Evolutionary conservation across 1,140 invertebrate species (phyloP), one percentile per base, ranked within the genome.

Genomic region (Drosophila parabipectinata): DNA sequence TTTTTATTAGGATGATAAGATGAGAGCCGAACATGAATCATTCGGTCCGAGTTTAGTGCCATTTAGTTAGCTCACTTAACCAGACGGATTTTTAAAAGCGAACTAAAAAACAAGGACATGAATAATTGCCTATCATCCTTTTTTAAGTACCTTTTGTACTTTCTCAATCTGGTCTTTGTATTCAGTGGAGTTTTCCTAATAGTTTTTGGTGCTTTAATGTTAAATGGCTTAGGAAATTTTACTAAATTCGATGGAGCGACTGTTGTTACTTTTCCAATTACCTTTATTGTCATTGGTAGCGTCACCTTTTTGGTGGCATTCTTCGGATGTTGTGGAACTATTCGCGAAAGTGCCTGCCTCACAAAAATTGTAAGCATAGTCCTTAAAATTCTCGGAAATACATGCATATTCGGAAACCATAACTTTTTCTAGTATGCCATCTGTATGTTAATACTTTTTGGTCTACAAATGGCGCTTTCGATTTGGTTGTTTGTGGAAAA

Each of bases 321-420:
- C 93, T 95, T 97, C 79, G 96, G 96, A 75, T 97, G 96, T 92
- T 97, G 96, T 79, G 96, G 96, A 37, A 96, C 96, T 1, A 95
- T 96, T 41, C 94, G 95, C 63, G 95, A 97, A 82, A 96, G 95
- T 82, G 93, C 95, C 72, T 96, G 96, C 91, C 96, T 97, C 95
- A 93, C 95, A 9, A 93, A 96, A 74, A 95, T 95, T 66, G 96
- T 96, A 92, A 93, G 93, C 8, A 1, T 21, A 15, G 14, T 8
- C 28, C 7, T 4, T 44, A 34, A 41, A 41, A 39, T 37, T n/a
- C 60, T 21, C 28, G 18, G 34, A 12, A 2, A 32, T 24, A 1
- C 9, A 1, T 3, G 3, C 1, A 48, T n/a, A 2, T 21, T 28
- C 18, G 18, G 2, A 24, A 10, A 39, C 41, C 4, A 9, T 3